These are phyloP conservation scores for Drosophila seclusa DNA, from an alignment of 2,888 invertebrate species.

Conservation along the genomic window DNA sequence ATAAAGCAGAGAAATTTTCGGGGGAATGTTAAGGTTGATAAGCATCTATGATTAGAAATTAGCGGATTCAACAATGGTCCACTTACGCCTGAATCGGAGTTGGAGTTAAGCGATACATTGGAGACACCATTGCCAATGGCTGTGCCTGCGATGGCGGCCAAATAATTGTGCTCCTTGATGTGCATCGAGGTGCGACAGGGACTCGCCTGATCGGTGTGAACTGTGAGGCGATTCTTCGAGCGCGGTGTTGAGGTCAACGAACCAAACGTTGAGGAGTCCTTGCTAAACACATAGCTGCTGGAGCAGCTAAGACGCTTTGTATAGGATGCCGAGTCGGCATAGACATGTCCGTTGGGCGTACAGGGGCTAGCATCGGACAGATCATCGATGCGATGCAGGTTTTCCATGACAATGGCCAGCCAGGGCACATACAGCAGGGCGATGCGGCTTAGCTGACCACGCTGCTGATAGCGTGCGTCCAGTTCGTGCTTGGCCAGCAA, in stretches of 20 bases:
- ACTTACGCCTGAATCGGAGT: constrained; percentile 85
- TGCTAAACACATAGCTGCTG: constrained; percentile 87
- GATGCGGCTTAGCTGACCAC: constrained; percentile 92
- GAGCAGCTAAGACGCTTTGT: constrained; percentile 87
- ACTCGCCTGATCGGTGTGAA: constrained; percentile 90
- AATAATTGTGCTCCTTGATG: constrained; percentile 90
- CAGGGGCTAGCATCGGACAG: constrained; percentile 79
- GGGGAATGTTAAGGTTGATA: not conserved
- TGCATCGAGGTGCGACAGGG: constrained; percentile 90
- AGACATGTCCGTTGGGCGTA: constrained; percentile 82
- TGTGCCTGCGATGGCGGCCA: constrained; percentile 90
- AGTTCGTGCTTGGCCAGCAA: constrained; percentile 97
- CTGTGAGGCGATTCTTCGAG: constrained; percentile 89
- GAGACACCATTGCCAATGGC: constrained; percentile 90
- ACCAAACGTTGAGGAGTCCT: constrained; percentile 83
- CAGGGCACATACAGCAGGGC: constrained; percentile 96
- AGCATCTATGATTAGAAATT: not conserved
- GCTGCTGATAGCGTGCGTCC: constrained; percentile 94
- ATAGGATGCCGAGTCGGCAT: constrained; percentile 84
- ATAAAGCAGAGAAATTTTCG: fast-evolving
- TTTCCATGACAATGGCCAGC: constrained; percentile 94
- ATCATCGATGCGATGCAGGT: constrained; percentile 90
- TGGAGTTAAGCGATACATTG: constrained; percentile 91
- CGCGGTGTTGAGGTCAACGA: constrained; percentile 85
- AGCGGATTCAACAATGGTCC: not conserved